These are phyloP conservation scores for Pipistrellus pygmaeus DNA, from an alignment of 2,797 vertebrate species.

Conservation along the genomic window DNA sequence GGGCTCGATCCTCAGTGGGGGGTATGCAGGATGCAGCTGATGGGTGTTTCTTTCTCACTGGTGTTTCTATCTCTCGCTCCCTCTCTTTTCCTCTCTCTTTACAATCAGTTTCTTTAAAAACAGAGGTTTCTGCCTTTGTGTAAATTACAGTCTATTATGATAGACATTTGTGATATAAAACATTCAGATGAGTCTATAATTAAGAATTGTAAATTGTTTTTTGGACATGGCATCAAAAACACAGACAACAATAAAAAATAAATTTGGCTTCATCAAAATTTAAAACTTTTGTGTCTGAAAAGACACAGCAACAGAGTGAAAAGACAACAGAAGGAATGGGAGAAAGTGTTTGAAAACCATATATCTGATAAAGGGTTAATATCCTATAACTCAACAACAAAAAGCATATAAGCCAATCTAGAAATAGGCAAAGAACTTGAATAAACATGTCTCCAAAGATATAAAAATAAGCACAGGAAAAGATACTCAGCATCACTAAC, in stretches of 20 bases:
- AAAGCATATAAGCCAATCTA: not conserved
- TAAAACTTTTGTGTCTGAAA: conserved; percentile 16
- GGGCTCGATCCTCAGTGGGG: no score
- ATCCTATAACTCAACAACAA: not conserved
- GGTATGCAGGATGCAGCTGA: no score
- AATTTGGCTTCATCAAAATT: not conserved
- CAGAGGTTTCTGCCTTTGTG: not conserved
- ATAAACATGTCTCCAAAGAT: not conserved
- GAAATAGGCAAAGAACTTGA: not conserved
- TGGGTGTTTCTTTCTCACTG: no score
- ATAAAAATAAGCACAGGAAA: not conserved
- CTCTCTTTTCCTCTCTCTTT: no score
- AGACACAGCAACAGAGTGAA: not conserved
- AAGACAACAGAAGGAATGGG: not conserved
- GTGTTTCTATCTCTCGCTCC: no score
- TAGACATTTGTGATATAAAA: not conserved
- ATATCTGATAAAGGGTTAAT: not conserved
- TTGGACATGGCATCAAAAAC: not conserved
- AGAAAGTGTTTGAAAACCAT: not conserved
- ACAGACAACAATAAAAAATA: conserved; percentile 14
- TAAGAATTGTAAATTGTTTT: not conserved
- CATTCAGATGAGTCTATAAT: not conserved
- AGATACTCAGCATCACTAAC: not conserved
- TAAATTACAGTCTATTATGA: not conserved
- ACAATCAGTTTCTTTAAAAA: no score